A percentile compares a stretch with the other conserved stretches of the same genome.
These are phyloP conservation scores for Drosophila triauraria DNA, from an alignment of 1,140 invertebrate species.

Conservation along the genomic window DNA sequence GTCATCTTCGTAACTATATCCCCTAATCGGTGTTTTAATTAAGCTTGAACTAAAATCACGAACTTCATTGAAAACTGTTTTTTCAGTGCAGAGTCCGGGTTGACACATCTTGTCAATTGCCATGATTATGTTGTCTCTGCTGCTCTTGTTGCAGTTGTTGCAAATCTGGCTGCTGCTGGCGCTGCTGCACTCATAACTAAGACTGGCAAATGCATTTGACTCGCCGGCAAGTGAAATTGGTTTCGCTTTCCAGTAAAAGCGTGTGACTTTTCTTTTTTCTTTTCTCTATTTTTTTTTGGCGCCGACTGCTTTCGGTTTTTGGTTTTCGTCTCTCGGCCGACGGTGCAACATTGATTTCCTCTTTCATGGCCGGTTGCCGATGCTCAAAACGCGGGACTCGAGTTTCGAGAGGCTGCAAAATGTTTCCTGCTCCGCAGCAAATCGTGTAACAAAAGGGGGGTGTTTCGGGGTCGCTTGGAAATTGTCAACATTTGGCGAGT, in stretches of 20 bases:
- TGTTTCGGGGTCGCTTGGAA: constrained; percentile 6
- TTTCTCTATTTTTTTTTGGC: constrained; percentile 14
- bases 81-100: constrained; percentile 28
- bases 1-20: too few relatives aligned
- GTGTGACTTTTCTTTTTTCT: constrained; percentile 68
- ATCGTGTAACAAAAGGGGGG: constrained; percentile 45
- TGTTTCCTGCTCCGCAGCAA: constrained; percentile 70
- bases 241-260: constrained; percentile 66
- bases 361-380: constrained; percentile 72
- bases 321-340: constrained; percentile 12
- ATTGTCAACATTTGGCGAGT: constrained; percentile 44
- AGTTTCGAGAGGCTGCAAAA: constrained; percentile 31
- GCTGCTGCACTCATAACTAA: constrained; percentile 59
- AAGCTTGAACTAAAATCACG: background rate
- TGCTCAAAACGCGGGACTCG: constrained; percentile 11
- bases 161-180: constrained; percentile 10
- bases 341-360: constrained; percentile 75
- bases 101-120: constrained; percentile 77
- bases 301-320: constrained; percentile 33
- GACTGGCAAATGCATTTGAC: constrained; percentile 39
- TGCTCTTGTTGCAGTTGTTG: constrained; percentile 25
- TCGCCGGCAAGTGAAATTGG: constrained; percentile 72
- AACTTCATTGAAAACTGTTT: background rate
- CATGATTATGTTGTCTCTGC: constrained; percentile 70
- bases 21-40: background rate